Evolutionary conservation across 2,797 vertebrate species (phyloP).

Genomic region (Amblyraja radiata): DNA sequence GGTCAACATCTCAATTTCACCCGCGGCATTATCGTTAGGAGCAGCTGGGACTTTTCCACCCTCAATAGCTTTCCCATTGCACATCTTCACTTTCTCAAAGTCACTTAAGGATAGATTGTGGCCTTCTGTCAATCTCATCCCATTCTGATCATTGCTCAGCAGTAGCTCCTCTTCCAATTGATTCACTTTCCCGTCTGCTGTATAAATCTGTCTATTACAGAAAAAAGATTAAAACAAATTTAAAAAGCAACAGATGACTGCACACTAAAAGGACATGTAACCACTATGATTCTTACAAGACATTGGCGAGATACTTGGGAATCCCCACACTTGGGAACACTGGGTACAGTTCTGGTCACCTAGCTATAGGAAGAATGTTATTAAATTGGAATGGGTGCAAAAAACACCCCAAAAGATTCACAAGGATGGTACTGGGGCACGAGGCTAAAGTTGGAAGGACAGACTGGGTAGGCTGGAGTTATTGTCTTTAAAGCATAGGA

Average conservation of each 20-base stretch:
- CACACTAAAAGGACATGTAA: too few species aligned
- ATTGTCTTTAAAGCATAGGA: background rate
- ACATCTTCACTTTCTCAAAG: background rate
- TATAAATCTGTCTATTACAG: slow-evolving; percentile 37
- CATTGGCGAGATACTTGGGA: too few species aligned
- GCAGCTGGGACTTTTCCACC: background rate
- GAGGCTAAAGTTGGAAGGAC: too few species aligned
- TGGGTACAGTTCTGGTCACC: too few species aligned
- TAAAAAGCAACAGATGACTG: background rate
- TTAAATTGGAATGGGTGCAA: too few species aligned
- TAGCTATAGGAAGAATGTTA: too few species aligned
- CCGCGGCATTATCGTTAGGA: background rate
- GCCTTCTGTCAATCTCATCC: background rate
- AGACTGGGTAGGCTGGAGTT: too few species aligned
- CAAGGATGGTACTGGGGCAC: too few species aligned
- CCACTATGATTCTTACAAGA: background rate
- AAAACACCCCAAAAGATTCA: too few species aligned
- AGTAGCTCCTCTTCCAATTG: background rate
- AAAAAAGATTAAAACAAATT: background rate
- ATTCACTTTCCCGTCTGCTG: slow-evolving; percentile 36
- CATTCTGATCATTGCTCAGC: background rate
- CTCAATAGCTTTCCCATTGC: background rate
- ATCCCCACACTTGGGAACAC: too few species aligned
- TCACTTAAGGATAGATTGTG: background rate
- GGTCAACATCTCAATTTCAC: background rate